Evolutionary conservation across 2,113 vertebrate genomes (phyloP).

Genomic region (Bos javanicus): DNA sequence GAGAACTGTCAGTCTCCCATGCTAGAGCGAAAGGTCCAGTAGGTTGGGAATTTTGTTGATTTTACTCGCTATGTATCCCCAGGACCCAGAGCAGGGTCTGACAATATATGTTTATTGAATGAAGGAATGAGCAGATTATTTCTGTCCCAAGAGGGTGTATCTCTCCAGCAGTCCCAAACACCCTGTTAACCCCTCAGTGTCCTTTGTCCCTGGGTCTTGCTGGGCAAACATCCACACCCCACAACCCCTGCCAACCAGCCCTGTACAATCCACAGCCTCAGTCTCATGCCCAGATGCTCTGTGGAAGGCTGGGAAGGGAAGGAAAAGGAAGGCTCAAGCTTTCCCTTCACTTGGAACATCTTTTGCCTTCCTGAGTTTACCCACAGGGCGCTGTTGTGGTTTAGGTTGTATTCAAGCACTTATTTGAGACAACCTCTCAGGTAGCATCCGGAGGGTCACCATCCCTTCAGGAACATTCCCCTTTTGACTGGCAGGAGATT

Average conservation of each 20-base stretch:
- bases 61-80: neutral
- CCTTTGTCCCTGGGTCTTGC: neutral
- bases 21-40: neutral
- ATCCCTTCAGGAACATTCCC: neutral
- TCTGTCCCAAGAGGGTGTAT: neutral
- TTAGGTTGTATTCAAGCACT: neutral
- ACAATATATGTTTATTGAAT: neutral
- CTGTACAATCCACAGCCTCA: neutral
- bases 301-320: neutral
- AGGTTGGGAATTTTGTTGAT: neutral
- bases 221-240: neutral
- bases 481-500: neutral
- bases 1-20: accelerated
- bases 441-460: neutral
- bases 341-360: neutral
- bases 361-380: neutral
- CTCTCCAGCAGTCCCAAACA: neutral
- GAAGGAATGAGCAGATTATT: neutral
- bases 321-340: neutral
- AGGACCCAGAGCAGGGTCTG: neutral
- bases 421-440: neutral
- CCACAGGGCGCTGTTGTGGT: accelerated
- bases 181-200: neutral
- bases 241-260: neutral
- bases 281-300: neutral